Evolutionary conservation across 2,113 vertebrate species (phyloP).

Genomic region (Prionailurus bengalensis): DNA sequence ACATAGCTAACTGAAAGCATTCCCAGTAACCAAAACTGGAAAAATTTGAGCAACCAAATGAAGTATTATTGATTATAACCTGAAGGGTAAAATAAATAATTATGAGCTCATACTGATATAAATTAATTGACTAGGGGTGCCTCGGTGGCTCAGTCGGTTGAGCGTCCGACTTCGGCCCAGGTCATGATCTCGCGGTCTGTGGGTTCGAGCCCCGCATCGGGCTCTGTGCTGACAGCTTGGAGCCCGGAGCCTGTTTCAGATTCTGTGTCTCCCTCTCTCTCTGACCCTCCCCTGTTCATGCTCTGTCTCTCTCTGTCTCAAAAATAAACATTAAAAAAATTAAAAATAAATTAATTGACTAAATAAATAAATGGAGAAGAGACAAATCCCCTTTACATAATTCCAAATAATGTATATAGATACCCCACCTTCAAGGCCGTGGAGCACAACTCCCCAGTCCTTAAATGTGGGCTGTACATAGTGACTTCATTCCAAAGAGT

Average conservation of each 20-base stretch:
- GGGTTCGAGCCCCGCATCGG: too few species aligned
- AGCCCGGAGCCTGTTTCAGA: too few species aligned
- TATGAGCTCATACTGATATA: not conserved
- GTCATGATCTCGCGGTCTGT: too few species aligned
- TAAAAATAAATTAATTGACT: not conserved
- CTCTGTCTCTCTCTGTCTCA: too few species aligned
- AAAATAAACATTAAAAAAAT: too few species aligned
- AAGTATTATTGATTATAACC: slow-evolving; percentile 2
- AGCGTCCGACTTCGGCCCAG: too few species aligned
- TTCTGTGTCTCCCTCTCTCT: too few species aligned
- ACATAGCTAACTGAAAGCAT: not conserved
- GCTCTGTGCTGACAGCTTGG: too few species aligned
- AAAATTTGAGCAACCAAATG: slow-evolving; percentile 37
- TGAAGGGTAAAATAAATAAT: slow-evolving; percentile 5
- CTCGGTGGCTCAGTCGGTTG: too few species aligned
- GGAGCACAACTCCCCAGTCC: not conserved
- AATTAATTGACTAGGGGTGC: not conserved
- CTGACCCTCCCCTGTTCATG: too few species aligned
- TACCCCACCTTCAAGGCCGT: not conserved
- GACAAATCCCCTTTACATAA: not conserved
- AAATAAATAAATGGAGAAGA: not conserved
- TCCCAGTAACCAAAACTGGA: slow-evolving; percentile 7
- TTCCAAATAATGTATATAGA: not conserved
- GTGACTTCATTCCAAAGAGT: slow-evolving; percentile 2
- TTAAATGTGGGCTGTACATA: not conserved